Evolutionary conservation across 2,113 vertebrate genomes (phyloP).

Genomic region (Gallinago jamesoni): DNA sequence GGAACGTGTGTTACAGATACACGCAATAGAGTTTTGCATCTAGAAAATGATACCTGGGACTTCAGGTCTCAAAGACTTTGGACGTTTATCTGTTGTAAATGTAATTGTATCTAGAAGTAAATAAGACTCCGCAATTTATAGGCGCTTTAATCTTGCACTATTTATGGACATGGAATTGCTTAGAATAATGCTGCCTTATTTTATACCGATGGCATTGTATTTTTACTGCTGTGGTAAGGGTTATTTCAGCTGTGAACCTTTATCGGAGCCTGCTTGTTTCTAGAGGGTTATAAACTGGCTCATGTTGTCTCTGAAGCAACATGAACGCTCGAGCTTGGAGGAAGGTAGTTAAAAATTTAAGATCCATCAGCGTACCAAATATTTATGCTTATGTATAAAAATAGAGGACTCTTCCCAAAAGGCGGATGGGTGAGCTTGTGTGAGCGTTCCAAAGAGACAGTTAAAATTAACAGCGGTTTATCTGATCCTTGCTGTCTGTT

Average conservation of each 20-base stretch:
- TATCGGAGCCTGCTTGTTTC: constrained; percentile 50
- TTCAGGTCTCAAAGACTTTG: constrained; percentile 40
- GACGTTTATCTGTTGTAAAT: constrained; percentile 62
- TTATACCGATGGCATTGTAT: constrained; percentile 51
- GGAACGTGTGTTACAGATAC: neutral
- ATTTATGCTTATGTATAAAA: constrained; percentile 52
- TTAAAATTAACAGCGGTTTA: constrained; percentile 43
- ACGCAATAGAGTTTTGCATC: constrained; percentile 8
- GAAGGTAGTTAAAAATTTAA: constrained; percentile 38
- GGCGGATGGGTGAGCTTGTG: neutral
- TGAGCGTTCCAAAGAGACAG: neutral
- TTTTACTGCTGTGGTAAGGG: constrained; percentile 32
- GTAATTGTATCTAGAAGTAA: constrained; percentile 63
- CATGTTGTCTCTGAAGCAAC: neutral
- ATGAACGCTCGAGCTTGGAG: constrained; percentile 8
- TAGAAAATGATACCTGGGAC: constrained; percentile 30
- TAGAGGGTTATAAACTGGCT: constrained; percentile 50
- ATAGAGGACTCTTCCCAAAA: constrained; percentile 7
- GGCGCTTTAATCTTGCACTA: constrained; percentile 45
- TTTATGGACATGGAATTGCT: constrained; percentile 55
- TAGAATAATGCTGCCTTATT: constrained; percentile 65
- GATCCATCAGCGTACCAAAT: constrained; percentile 32
- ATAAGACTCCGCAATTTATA: constrained; percentile 63
- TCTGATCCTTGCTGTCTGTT: constrained; percentile 6
- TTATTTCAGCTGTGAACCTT: constrained; percentile 59